Evolutionary conservation across 2,113 vertebrate species (phyloP).

Genomic region (Aptenodytes patagonicus): DNA sequence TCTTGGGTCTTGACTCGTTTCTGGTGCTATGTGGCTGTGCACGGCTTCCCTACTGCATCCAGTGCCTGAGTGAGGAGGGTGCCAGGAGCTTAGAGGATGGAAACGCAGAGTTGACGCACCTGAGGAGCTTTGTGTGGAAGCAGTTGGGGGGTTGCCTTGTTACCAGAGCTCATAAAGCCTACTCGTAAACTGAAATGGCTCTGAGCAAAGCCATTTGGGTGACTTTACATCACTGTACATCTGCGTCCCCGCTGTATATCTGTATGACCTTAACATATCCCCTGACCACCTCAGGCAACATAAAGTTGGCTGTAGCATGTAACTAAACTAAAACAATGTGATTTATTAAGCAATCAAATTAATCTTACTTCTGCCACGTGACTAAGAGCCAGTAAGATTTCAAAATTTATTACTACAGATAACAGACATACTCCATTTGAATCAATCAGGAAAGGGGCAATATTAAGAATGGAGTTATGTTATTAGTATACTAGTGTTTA

Average conservation of each 20-base stretch:
- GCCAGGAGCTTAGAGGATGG: not conserved
- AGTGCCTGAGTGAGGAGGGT: rapidly evolving
- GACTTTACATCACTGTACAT: not conserved
- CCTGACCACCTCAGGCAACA: not conserved
- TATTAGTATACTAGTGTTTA: not conserved
- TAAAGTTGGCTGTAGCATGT: not conserved
- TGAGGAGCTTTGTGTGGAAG: not conserved
- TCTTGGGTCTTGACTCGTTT: not conserved
- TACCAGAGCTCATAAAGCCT: not conserved
- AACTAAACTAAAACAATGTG: not conserved
- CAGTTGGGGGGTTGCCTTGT: not conserved
- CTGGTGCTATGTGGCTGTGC: not conserved
- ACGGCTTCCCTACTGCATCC: rapidly evolving
- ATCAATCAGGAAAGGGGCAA: not conserved
- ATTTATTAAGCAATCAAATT: not conserved
- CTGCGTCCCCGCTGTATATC: not conserved
- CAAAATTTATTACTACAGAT: not conserved
- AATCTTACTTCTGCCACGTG: not conserved
- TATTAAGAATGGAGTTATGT: not conserved
- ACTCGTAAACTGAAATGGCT: not conserved
- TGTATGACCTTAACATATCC: not conserved
- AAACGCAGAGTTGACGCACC: not conserved
- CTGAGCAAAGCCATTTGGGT: not conserved
- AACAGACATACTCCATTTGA: not conserved
- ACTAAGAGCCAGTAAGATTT: not conserved